Conservation (phyloP, 2,888 invertebrate genomes). For the Epirrita christyi region DNA sequence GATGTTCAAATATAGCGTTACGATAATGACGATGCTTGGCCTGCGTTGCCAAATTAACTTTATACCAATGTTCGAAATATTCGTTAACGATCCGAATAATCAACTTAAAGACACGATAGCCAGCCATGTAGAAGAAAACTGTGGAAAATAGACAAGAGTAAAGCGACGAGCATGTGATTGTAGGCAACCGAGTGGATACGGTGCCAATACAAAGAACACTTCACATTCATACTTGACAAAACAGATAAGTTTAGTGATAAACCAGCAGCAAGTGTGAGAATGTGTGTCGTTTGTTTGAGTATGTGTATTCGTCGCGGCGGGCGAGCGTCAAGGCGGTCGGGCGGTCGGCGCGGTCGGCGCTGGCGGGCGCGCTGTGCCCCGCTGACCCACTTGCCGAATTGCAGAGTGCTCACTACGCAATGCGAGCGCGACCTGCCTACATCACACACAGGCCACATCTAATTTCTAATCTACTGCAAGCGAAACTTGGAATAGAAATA, state of each 20-base stretch:
- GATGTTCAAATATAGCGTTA: conserved; percentile 70
- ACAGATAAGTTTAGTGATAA: conserved; percentile 28
- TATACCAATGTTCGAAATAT: conserved; percentile 5
- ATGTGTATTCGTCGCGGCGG: conserved; percentile 28
- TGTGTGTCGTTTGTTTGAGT: conserved; percentile 17
- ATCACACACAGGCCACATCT: conserved; percentile 36
- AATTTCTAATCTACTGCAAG: conserved; percentile 33
- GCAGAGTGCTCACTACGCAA: conserved; percentile 69
- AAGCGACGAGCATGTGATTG: neutral
- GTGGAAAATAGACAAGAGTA: neutral
- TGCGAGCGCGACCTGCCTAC: conserved; percentile 71
- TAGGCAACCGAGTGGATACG: conserved; percentile 16
- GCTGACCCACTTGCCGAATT: conserved; percentile 79
- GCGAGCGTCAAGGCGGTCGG: conserved; percentile 46
- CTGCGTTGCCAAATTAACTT: conserved; percentile 56
- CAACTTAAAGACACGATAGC: neutral
- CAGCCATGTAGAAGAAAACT: neutral
- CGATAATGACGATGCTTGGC: conserved; percentile 54
- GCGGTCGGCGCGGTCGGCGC: conserved; percentile 59
- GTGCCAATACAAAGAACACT: conserved; percentile 25
- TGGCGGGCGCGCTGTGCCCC: conserved; percentile 68
- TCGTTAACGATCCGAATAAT: conserved; percentile 1
- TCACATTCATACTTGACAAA: conserved; percentile 5
- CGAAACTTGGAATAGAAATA: conserved; percentile 13
- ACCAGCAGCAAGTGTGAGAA: conserved; percentile 21